Evolutionary conservation across 1,140 invertebrate genomes (phyloP), one percentile per base, ranked within the genome.

Genomic region (Papilio aristodemus): DNA sequence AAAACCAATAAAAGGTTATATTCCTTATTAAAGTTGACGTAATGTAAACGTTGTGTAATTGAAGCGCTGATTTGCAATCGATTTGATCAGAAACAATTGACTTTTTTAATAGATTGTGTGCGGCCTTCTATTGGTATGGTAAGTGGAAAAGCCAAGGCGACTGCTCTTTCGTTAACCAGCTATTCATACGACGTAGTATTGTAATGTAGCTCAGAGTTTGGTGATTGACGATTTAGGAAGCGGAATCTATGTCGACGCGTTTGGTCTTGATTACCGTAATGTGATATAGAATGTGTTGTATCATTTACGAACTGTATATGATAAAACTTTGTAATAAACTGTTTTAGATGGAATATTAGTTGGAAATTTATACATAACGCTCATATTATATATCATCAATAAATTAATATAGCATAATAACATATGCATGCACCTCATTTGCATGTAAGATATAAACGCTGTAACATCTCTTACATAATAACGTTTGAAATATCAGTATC

Each of bases 21-120:
- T 38, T 60, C 14, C 9, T 38, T 36, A 38, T 60, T 60, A 19
- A 38, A 22, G 17, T 50, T 50, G 17, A 50, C 58, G 58, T 60
- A 19, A 60, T 4, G 58, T 60, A 38, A 60, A 58, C 54, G 2
- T 2, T 32, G 64, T 13, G 13, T 41, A 73, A 69, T 67, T 57
- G 36, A 46, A 46, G 41, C 27, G 38, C 67, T 41, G 69, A 63
- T 57, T 54, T 39, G 68, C 70, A 71, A 73, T 64, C 70, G 72
- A 76, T 76, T 71, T 69, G 46, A 82, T 75, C 72, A 73, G 75
- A 78, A 78, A 82, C 76, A 80, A 82, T 80, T 76, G 73, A 70
- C 68, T 81, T 76, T 76, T 77, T 74, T 74, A 80, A 77, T 80
- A 80, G 76, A 80, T 79, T 79, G 78, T 74, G 69, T 77, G 69